These are phyloP conservation scores for Danio jaintianensis DNA, from an alignment of 2,797 vertebrate species.

Conservation along the genomic window DNA sequence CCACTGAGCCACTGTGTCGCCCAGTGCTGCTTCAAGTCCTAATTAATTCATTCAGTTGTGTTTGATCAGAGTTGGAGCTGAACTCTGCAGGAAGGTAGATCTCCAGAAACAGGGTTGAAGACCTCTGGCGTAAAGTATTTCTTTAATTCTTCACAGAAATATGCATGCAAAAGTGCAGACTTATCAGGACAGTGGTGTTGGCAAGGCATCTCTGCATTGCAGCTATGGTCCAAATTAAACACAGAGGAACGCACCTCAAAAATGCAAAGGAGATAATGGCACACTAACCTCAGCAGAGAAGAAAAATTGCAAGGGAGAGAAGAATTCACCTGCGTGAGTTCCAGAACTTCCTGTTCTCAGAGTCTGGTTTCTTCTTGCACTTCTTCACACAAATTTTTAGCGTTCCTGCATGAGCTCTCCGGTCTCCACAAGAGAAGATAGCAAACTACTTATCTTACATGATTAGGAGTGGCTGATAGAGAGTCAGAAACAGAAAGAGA, in stretches of 20 bases:
- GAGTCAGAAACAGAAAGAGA: conserved; percentile 19
- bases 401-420: conserved; percentile 25
- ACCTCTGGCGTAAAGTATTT: neutral
- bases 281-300: conserved; percentile 16
- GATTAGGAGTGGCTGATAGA: conserved; percentile 27
- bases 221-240: conserved; percentile 1
- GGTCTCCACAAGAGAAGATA: conserved; percentile 22
- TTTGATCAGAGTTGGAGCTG: too few relatives aligned
- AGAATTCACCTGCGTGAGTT: conserved; percentile 30
- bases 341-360: conserved; percentile 29
- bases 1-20: too few relatives aligned
- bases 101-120: too few relatives aligned
- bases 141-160: neutral
- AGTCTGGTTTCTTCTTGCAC: conserved; percentile 5
- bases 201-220: neutral
- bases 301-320: neutral
- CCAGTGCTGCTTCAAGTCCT: too few relatives aligned
- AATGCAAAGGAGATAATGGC: conserved; percentile 26
- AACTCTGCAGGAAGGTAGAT: too few relatives aligned
- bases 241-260: conserved; percentile 25
- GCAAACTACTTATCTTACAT: conserved; percentile 9
- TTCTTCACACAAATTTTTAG: conserved; percentile 3
- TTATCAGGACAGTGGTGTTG: neutral
- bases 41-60: too few relatives aligned
- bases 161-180: neutral